Percentiles rank a stretch among this genome's conserved stretches.
Evolutionary conservation across 2,888 invertebrate genomes (phyloP).

Genomic region (Nasonovia ribisnigri): DNA sequence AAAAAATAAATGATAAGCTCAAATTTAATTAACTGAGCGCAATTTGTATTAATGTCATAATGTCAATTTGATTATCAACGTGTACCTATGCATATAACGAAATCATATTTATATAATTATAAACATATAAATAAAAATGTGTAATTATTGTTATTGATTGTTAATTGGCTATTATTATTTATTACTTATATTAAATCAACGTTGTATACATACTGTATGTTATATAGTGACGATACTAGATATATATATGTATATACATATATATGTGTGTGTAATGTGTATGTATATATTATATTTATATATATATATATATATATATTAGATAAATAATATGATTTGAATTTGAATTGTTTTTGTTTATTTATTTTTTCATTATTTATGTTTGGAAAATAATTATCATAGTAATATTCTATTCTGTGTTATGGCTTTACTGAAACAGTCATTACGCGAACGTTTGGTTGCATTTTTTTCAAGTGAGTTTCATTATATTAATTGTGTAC

Average conservation of each 20-base stretch:
- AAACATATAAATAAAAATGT: constrained; percentile 51
- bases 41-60: constrained; percentile 51
- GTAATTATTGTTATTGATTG: constrained; percentile 63
- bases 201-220: constrained; percentile 28
- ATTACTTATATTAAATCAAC: constrained; percentile 21
- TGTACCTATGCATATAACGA: constrained; percentile 37
- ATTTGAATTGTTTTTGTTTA: constrained; percentile 42
- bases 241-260: constrained; percentile 33
- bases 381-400: constrained; percentile 28
- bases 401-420: too few species aligned
- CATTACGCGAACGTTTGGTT: constrained; percentile 23
- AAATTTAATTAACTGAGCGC: constrained; percentile 54
- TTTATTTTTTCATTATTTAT: constrained; percentile 29
- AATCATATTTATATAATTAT: constrained; percentile 53
- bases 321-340: constrained; percentile 43
- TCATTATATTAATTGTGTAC: not conserved
- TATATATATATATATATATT: not conserved
- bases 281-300: not conserved
- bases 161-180: constrained; percentile 63
- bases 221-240: constrained; percentile 48
- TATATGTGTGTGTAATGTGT: too few species aligned
- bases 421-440: constrained; percentile 23
- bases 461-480: constrained; percentile 47
- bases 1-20: constrained; percentile 49
- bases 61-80: constrained; percentile 58